Evolutionary conservation across 2,888 invertebrate genomes (phyloP), one percentile per base, ranked within the genome.

Genomic region (Tetragonula carbonaria): DNA sequence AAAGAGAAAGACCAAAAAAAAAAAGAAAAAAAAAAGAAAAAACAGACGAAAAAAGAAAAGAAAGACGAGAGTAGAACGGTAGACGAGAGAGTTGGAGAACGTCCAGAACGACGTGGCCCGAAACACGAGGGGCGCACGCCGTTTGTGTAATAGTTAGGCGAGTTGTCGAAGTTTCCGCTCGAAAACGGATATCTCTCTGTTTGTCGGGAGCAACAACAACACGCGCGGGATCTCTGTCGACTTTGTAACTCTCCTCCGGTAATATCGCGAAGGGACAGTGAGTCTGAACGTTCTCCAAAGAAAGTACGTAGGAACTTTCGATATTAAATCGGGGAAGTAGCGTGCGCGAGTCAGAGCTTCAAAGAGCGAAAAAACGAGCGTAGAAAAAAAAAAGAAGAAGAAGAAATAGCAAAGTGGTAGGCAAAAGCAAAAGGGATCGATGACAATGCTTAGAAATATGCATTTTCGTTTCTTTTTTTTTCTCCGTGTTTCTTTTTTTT

Each of bases 371-470:
- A 71, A 55, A 81, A 50, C 73, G 76, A 59, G 74, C 16, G 62
- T 45, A 45, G 45, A 45, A 8, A 45, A 45, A 45, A 45, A 45
- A 45, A 8, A 45, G 8, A 45, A 45, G 45, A 11, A 45, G 8
- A 45, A 11, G 8, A 8, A 8, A 78, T 66, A 67, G 70, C 38
- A 73, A 74, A 78, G 68, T 63, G 70, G 57, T 75, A 67, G 75
- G 75, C 16, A 21, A 63, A 76, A 68, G 67, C 75, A 79, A 53
- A 85, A 76, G 80, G 74, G 85, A 1, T 77, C 71, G 85, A 85
- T 76, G 85, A 82, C 80, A 86, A 82, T 84, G 84, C 88, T 90
- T 83, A 84, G 84, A 82, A 86, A 82, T 84, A 80, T 67, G 21
- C 55, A 66, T 75, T 38, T 33, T 50, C 16, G n/a, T 51, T 59